Evolutionary conservation across 1,140 invertebrate species (phyloP).

Genomic region (Galleria mellonella): DNA sequence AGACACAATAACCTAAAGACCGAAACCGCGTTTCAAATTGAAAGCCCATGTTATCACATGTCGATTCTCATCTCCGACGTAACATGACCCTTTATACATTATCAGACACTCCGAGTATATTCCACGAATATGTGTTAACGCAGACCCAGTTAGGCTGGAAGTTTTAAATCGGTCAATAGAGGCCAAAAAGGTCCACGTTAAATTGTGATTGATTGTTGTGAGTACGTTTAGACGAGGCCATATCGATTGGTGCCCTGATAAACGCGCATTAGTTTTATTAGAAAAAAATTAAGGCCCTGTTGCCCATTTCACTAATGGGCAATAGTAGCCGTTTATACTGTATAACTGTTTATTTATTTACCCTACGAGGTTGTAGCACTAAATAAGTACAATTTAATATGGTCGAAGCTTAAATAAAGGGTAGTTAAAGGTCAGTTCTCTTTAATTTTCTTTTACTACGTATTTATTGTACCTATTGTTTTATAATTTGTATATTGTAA

Average conservation of each 20-base stretch:
- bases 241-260: conserved; percentile 49
- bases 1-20: conserved; percentile 5
- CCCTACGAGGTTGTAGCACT: too few species aligned
- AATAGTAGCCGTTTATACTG: background rate
- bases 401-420: too few species aligned
- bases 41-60: conserved; percentile 6
- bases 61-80: conserved; percentile 5
- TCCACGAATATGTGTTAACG: background rate
- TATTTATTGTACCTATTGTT: too few species aligned
- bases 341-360: background rate
- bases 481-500: too few species aligned
- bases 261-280: conserved; percentile 54
- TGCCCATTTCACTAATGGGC: conserved; percentile 1
- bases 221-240: conserved; percentile 24
- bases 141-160: conserved; percentile 20
- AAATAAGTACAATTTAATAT: too few species aligned
- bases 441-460: too few species aligned
- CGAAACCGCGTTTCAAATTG: conserved; percentile 8
- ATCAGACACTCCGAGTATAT: background rate
- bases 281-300: conserved; percentile 22
- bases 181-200: conserved; percentile 33
- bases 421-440: too few species aligned
- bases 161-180: conserved; percentile 25
- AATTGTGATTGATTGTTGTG: conserved; percentile 55
- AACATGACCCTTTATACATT: background rate